Conservation (phyloP, 2,113 vertebrate species). For the Oncorhynchus keta region DNA sequence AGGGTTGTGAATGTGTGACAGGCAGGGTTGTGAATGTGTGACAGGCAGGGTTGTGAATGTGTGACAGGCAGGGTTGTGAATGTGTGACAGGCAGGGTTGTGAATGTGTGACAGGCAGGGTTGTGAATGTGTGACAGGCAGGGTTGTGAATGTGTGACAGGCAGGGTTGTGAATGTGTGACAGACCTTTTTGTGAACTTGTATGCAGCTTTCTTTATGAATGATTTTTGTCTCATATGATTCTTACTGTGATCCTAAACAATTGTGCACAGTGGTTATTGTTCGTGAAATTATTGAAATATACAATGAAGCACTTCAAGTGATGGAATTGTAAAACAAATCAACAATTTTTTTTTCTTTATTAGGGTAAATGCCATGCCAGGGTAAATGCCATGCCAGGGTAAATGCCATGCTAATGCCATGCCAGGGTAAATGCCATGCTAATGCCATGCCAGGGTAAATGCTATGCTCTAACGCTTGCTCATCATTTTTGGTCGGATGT, state of each 20-base stretch:
- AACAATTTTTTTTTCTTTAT: conserved; percentile 31
- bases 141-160: conserved; percentile 8
- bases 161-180: conserved; percentile 14
- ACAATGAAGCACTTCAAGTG: conserved; percentile 38
- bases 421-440: not conserved
- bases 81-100: no score
- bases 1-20: no score
- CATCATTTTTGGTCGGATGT: conserved; percentile 41
- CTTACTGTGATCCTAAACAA: conserved; percentile 16
- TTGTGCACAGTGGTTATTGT: conserved; percentile 10
- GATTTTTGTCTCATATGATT: conserved; percentile 33
- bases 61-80: no score
- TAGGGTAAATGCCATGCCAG: not conserved
- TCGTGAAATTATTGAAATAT: not conserved
- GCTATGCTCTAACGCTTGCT: conserved; percentile 23
- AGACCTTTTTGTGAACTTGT: conserved; percentile 19
- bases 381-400: not conserved
- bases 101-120: no score
- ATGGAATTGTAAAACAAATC: conserved; percentile 1
- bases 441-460: not conserved
- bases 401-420: conserved; percentile 1
- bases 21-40: no score
- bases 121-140: no score
- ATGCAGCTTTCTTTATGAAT: conserved; percentile 52
- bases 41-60: no score